These are phyloP conservation scores for Solea solea DNA, from an alignment of 2,113 vertebrate species.

Conservation along the genomic window DNA sequence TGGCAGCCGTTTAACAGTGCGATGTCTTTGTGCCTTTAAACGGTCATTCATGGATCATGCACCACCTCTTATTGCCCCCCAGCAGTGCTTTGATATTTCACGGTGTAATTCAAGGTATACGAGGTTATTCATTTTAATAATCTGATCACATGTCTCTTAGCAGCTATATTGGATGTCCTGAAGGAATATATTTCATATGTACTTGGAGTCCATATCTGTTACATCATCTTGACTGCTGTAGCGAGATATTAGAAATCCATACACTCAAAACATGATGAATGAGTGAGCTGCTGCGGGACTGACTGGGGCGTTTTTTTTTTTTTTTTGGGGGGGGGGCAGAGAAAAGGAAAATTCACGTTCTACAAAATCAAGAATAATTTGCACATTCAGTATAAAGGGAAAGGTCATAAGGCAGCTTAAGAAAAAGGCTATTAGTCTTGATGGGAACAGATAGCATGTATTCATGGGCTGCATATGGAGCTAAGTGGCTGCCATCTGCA, in stretches of 20 bases:
- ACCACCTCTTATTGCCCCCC: slow-evolving; percentile 30
- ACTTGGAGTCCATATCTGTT: slow-evolving; percentile 71
- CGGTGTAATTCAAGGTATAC: slow-evolving; percentile 35
- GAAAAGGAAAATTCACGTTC: slow-evolving; percentile 23
- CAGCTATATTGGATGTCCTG: slow-evolving; percentile 60
- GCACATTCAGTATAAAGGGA: slow-evolving; percentile 57
- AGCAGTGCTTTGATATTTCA: slow-evolving; percentile 32
- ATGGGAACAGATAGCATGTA: slow-evolving; percentile 55
- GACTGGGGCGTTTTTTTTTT: slow-evolving; percentile 53
- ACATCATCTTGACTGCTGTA: slow-evolving; percentile 72
- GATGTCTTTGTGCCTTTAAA: slow-evolving; percentile 23
- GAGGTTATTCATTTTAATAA: slow-evolving; percentile 67
- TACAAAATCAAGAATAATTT: slow-evolving; percentile 71
- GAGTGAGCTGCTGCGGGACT: slow-evolving; percentile 49
- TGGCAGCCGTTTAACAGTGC: slow-evolving; percentile 6
- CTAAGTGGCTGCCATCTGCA: slow-evolving; percentile 41
- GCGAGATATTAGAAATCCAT: slow-evolving; percentile 79
- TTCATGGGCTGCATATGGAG: slow-evolving; percentile 30
- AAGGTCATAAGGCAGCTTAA: slow-evolving; percentile 74
- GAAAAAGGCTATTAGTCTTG: slow-evolving; percentile 60
- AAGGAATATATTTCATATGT: slow-evolving; percentile 63
- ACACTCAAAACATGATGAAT: slow-evolving; percentile 72
- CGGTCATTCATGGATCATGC: slow-evolving; percentile 9
- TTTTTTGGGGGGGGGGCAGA: slow-evolving; percentile 14
- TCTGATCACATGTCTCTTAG: slow-evolving; percentile 56